Evolutionary conservation across 2,888 invertebrate species (phyloP).

Genomic region (Eucera pruinosa): DNA sequence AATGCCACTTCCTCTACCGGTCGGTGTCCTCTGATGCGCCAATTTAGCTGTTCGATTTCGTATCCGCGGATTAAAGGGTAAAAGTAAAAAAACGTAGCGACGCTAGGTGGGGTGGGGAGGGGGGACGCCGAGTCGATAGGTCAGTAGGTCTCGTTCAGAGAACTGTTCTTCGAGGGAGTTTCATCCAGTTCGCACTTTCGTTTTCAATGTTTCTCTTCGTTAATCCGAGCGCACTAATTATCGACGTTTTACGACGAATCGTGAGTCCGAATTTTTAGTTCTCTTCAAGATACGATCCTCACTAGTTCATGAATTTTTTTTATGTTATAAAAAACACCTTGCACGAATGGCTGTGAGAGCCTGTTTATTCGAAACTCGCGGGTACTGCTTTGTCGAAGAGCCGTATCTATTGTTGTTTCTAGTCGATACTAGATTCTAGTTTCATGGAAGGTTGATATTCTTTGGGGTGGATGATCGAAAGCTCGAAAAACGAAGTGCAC

Average conservation of each 20-base stretch:
- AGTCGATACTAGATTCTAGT: too few species aligned
- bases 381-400: too few species aligned
- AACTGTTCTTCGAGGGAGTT: conserved; percentile 38
- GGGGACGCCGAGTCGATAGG: conserved; percentile 62
- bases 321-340: conserved; percentile 2
- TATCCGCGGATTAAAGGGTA: conserved; percentile 7
- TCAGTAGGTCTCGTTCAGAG: conserved; percentile 73
- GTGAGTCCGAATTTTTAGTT: neutral
- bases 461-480: conserved; percentile 6
- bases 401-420: too few species aligned
- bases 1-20: conserved; percentile 44
- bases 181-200: conserved; percentile 53
- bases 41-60: conserved; percentile 26
- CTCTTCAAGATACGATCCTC: too few species aligned
- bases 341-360: neutral
- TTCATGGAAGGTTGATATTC: too few species aligned
- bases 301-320: too few species aligned
- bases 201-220: conserved; percentile 44
- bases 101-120: too few species aligned
- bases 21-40: conserved; percentile 60
- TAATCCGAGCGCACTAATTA: conserved; percentile 22
- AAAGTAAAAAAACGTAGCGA: conserved; percentile 6
- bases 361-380: too few species aligned
- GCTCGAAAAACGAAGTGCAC: conserved; percentile 35
- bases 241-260: too few species aligned